Conservation (phyloP, 2,113 vertebrate species). For the Scomber japonicus region DNA sequence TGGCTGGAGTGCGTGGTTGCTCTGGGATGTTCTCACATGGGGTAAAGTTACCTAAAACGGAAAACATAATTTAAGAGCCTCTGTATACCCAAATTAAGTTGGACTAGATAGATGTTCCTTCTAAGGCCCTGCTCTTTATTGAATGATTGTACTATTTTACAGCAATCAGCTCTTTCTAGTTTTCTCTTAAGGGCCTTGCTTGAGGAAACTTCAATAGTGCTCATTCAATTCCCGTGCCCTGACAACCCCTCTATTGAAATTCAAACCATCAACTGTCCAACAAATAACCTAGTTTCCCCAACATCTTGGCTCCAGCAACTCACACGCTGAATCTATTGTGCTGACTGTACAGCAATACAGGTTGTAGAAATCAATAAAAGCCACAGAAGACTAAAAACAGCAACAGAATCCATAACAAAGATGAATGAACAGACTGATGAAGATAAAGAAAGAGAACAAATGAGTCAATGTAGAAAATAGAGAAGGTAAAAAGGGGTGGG, state of each 20-base stretch:
- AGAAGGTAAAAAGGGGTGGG: constrained; percentile 18
- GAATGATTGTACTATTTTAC: constrained; percentile 25
- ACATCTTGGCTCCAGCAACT: not conserved
- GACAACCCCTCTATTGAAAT: constrained; percentile 27
- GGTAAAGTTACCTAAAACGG: constrained; percentile 47
- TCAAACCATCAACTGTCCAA: not conserved
- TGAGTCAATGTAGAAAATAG: constrained; percentile 36
- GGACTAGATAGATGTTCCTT: constrained; percentile 28
- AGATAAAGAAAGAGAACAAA: constrained; percentile 35
- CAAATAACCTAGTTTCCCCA: constrained; percentile 23
- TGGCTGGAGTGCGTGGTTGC: constrained; percentile 15
- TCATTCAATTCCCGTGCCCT: not conserved
- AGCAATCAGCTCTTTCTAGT: constrained; percentile 13
- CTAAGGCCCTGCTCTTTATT: constrained; percentile 28
- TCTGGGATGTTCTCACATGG: constrained; percentile 53
- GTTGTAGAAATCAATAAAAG: constrained; percentile 18
- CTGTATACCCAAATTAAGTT: constrained; percentile 48
- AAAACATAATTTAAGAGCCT: constrained; percentile 24
- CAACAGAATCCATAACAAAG: constrained; percentile 37
- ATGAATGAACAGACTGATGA: constrained; percentile 26
- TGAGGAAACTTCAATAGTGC: constrained; percentile 9
- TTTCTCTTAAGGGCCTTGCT: constrained; percentile 10
- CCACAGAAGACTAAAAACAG: constrained; percentile 35
- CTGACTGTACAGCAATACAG: constrained; percentile 3
- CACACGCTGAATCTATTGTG: constrained; percentile 2